A percentile compares a stretch with the other conserved stretches of the same genome.
These are phyloP conservation scores for Cetonia aurata DNA, from an alignment of 2,888 invertebrate genomes.

Conservation along the genomic window DNA sequence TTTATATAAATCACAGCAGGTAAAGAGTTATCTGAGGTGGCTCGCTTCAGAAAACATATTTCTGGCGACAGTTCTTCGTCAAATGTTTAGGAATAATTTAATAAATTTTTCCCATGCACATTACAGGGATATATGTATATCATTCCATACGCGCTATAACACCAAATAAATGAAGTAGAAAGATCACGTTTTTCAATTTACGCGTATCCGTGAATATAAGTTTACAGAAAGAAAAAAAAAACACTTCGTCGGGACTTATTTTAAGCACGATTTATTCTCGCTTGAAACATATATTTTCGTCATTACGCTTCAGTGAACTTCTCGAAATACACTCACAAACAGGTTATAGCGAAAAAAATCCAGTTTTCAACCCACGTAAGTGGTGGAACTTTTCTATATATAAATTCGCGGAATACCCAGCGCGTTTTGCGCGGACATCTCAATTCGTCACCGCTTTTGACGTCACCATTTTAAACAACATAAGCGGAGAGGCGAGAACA, in stretches of 20 bases:
- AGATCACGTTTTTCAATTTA: no score
- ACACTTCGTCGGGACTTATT: not conserved
- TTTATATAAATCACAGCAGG: no score
- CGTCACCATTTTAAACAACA: constrained; percentile 2
- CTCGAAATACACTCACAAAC: constrained; percentile 24
- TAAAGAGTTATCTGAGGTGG: no score
- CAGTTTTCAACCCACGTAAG: not conserved
- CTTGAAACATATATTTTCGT: constrained; percentile 12
- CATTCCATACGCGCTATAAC: no score
- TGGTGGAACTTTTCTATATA: not conserved
- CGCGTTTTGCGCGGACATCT: not conserved
- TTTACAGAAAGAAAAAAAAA: not conserved
- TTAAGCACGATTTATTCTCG: constrained; percentile 2
- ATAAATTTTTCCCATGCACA: no score
- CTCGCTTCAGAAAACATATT: no score
- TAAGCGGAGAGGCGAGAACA: not conserved
- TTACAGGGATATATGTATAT: no score
- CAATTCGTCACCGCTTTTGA: constrained; percentile 7
- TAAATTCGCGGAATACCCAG: not conserved
- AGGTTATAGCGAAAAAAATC: constrained; percentile 2
- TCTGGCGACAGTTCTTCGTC: no score
- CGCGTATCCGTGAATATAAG: no score
- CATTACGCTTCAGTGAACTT: constrained; percentile 6
- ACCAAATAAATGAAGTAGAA: no score
- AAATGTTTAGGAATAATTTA: no score